Evolutionary conservation across 1,140 invertebrate genomes (phyloP).

Genomic region (Drosophila parvula): DNA sequence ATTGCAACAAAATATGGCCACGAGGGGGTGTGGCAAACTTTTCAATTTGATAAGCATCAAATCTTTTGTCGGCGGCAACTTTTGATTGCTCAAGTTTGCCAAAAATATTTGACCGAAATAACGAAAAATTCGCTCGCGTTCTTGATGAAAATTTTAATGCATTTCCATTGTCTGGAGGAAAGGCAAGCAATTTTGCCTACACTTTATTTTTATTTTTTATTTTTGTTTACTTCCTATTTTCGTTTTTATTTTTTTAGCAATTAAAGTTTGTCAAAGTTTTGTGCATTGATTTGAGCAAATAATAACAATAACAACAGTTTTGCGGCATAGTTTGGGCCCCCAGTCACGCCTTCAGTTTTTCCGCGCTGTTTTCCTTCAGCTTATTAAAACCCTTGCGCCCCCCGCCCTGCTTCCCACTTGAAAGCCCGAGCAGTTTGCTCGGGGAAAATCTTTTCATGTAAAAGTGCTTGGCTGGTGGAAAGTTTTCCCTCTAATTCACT

Average conservation of each 20-base stretch:
- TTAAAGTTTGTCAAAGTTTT: slow-evolving; percentile 76
- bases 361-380: slow-evolving; percentile 2
- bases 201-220: slow-evolving; percentile 24
- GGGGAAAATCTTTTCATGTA: slow-evolving; percentile 67
- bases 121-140: slow-evolving; percentile 33
- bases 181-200: slow-evolving; percentile 27
- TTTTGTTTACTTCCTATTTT: slow-evolving; percentile 4
- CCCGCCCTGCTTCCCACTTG: background rate
- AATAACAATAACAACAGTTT: slow-evolving; percentile 57
- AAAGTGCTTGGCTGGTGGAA: slow-evolving; percentile 62
- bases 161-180: slow-evolving; percentile 64
- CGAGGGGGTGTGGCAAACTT: slow-evolving; percentile 48
- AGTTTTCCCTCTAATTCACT: slow-evolving; percentile 69
- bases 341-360: slow-evolving; percentile 30
- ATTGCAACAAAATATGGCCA: slow-evolving; percentile 34
- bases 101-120: slow-evolving; percentile 67
- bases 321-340: slow-evolving; percentile 61
- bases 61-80: slow-evolving; percentile 62
- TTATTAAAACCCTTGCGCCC: slow-evolving; percentile 54
- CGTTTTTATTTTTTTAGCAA: slow-evolving; percentile 46
- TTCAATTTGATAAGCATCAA: slow-evolving; percentile 80
- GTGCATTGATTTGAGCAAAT: slow-evolving; percentile 77
- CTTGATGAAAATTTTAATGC: slow-evolving; percentile 71
- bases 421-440: slow-evolving; percentile 21
- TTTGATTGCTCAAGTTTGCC: slow-evolving; percentile 78